Evolutionary conservation across 2,113 vertebrate genomes (phyloP).

Genomic region (rat (Rattus norvegicus)): DNA sequence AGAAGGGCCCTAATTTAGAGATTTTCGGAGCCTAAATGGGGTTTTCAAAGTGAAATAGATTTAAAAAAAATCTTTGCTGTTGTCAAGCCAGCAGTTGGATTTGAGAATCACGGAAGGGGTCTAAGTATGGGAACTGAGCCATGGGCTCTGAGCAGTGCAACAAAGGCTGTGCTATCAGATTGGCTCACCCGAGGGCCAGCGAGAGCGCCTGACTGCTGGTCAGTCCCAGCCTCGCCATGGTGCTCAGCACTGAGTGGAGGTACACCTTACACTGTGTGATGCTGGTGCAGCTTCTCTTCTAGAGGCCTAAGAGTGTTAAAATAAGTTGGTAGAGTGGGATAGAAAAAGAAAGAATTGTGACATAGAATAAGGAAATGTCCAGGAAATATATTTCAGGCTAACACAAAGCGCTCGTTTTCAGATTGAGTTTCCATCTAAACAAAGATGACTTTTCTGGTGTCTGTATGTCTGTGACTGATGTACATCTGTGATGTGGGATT

Average conservation of each 20-base stretch:
- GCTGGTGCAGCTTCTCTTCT: not conserved
- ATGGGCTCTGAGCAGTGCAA: not conserved
- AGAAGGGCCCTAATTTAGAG: constrained; percentile 65
- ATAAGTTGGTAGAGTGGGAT: not conserved
- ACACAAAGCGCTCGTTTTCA: constrained; percentile 78
- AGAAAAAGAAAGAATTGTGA: not conserved
- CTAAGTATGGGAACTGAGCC: constrained; percentile 64
- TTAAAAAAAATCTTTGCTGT: constrained; percentile 39
- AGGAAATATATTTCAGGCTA: constrained; percentile 70
- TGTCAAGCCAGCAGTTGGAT: constrained; percentile 55
- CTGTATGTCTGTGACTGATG: not conserved
- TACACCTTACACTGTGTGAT: not conserved
- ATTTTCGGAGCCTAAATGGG: constrained; percentile 50
- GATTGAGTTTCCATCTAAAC: constrained; percentile 68
- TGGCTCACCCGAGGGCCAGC: not conserved
- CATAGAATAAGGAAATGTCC: constrained; percentile 43
- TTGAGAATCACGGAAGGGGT: constrained; percentile 55
- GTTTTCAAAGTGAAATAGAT: constrained; percentile 65
- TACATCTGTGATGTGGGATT: not conserved
- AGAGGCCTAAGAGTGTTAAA: accelerated
- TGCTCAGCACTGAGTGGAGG: not conserved
- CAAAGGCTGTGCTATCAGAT: constrained; percentile 67
- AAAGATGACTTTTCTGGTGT: constrained; percentile 66
- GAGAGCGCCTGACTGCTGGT: not conserved
- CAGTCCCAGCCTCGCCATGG: not conserved